Evolutionary conservation across 2,113 vertebrate species (phyloP), one percentile per base, ranked within the genome.

Genomic region (Halichoeres trimaculatus): DNA sequence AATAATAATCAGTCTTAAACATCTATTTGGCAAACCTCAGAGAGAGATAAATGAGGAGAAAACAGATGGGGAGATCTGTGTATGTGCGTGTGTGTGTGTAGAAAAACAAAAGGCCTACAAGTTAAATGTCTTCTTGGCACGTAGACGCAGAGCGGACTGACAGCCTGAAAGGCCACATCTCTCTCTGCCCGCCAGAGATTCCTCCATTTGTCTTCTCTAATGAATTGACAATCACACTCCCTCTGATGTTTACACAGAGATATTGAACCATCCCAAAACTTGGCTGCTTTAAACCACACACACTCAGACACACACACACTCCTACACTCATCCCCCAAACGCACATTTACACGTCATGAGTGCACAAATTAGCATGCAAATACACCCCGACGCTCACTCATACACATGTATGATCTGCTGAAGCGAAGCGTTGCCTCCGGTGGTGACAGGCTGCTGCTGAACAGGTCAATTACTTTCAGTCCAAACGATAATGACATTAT

Each of bases 401-500:
- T 30, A 56, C 70, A 9, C 76, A 51, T 48, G 70, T 65, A 56
- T 67, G 56, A 86, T 74, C 40, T 1, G 61, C 73, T 81, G 65
- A 40, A 62, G 74, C 35, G 55, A 66, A 71, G 86, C 69, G 2
- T 34, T 69, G 81, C 79, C 73, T 68, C 53, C 12, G 68, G 71
- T 71, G 23, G 50, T 40, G 70, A 85, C 72, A 78, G 74, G 84
- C 87, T 41, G 81, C 70, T 63, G 73, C 62, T 43, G 78, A 83
- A 80, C 83, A 72, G 87, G 93, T 92, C 91, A 92, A 90, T 92
- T 89, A 88, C 84, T 76, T 80, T 73, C 86, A 58, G 80, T 85
- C 64, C 67, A 76, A 85, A 88, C 72, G 78, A 90, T 92, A 90
- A 88, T 85, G 89, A 88, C 80, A 89, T 91, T 88, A 91, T 89